Base-by-base conservation (phyloP, 2,888 invertebrate species). In the Anthophora plumipes region DNA sequence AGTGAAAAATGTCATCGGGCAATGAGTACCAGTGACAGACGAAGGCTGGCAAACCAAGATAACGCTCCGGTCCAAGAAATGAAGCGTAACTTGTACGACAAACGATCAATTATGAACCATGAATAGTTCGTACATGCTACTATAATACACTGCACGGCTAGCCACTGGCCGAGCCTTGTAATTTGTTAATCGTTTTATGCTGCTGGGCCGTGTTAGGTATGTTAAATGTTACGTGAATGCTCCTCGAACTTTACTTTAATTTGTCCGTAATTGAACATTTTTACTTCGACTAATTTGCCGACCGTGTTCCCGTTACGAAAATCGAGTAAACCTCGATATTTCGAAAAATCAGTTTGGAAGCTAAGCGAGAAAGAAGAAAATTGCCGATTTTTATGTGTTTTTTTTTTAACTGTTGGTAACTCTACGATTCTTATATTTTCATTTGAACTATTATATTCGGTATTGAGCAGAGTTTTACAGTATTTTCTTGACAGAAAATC, bases 51-150 rank as follows among this genome's bases (percentile, higher is more conserved):
- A n/a, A 39, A 37, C 17, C 59, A n/a, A 75, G 75, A 83, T 82
- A 79, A 77, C 50, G 60, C 46, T 20, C 25, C 57, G 67, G 67
- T 71, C 69, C 68, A 75, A 77, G 82, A 77, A 80, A 52, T 57
- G 64, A 79, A 84, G 78, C 80, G 70, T 86, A 82, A 86, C 66
- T 82, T 75, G 75, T 73, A 59, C 77, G 75, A 77, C 76, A 80
- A 84, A 84, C 77, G 82, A 78, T 77, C 86, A 86, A 84, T 86
- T 86, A 80, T 79, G 59, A 71, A 25, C 67, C 71, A 80, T 86
- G 83, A 86, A 85, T 85, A 85, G 85, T 78, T 70, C 31, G 81
- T 72, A 76, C 77, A 77, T 59, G 71, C 69, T 75, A 63, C 66
- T 73, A 41, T 50, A 69, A 41, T 50, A 69, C 31, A 55, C 46